Percentiles rank a stretch among this genome's conserved stretches.
phyloP scores from a whole-genome alignment of 1,140 invertebrate genomes.

The Procambarus virginalis region DNA sequence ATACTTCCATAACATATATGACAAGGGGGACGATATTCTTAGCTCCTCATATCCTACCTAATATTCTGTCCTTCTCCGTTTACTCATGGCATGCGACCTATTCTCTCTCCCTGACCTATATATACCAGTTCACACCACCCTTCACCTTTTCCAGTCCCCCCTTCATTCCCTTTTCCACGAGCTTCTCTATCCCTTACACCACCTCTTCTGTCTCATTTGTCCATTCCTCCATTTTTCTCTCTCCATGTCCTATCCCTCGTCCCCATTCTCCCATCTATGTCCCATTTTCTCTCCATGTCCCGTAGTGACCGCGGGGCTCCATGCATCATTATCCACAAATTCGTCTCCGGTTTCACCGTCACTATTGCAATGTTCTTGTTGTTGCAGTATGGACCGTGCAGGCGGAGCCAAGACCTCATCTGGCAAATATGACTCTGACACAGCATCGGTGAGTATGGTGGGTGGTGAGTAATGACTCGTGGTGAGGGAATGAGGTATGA shows the following conservation, averaged over 20 bases:
- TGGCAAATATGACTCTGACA: slow-evolving; percentile 46
- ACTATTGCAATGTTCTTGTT: too few relatives aligned
- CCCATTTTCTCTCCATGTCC: neutral
- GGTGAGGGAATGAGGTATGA: neutral
- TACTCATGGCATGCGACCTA: too few relatives aligned
- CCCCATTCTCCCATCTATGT: neutral
- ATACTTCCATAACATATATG: too few relatives aligned
- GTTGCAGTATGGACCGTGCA: slow-evolving; percentile 44
- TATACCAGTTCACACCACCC: too few relatives aligned
- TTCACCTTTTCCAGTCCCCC: neutral
- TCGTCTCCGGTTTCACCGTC: too few relatives aligned
- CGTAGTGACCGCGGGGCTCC: neutral
- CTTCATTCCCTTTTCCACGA: neutral
- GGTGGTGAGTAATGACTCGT: neutral
- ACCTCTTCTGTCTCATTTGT: neutral
- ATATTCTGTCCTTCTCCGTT: too few relatives aligned
- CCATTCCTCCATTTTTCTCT: neutral
- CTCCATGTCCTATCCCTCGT: neutral
- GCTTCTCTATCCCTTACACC: neutral
- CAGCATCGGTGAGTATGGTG: slow-evolving; percentile 47
- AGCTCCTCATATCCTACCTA: too few relatives aligned
- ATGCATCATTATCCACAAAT: neutral
- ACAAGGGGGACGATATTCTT: too few relatives aligned
- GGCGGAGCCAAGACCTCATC: slow-evolving; percentile 39
- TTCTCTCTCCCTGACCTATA: too few relatives aligned